These are phyloP conservation scores for Desmophyllum pertusum DNA, from an alignment of 92 coral and sea anemone species.

Conservation along the genomic window DNA sequence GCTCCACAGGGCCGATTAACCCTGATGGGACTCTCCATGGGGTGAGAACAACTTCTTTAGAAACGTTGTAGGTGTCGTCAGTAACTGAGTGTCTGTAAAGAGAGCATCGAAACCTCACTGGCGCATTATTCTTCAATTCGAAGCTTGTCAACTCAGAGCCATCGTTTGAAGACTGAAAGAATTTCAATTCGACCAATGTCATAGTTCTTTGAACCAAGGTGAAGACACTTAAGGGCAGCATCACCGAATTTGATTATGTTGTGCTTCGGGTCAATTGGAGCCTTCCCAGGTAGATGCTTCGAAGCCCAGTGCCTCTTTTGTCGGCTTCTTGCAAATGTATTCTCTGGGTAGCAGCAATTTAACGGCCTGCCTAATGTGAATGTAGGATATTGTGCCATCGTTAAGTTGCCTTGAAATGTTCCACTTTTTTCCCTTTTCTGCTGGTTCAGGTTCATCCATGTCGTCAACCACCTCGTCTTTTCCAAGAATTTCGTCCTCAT, in stretches of 20 bases:
- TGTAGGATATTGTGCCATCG: conserved; percentile 23
- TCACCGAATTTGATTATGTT: conserved; percentile 36
- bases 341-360: conserved; percentile 45
- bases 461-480: not conserved
- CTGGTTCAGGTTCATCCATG: not conserved
- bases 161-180: conserved; percentile 51
- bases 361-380: conserved; percentile 40
- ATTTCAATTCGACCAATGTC: conserved; percentile 51
- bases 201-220: conserved; percentile 16
- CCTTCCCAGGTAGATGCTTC: conserved; percentile 48
- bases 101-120: conserved; percentile 35
- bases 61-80: too few species aligned
- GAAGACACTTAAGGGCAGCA: conserved; percentile 27
- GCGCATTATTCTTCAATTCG: not conserved
- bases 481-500: not conserved
- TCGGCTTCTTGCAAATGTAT: conserved; percentile 32
- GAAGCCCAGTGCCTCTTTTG: conserved; percentile 50
- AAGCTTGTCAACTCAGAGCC: conserved; percentile 49
- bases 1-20: conserved; percentile 23
- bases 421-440: conserved; percentile 31
- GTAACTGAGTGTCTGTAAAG: too few species aligned
- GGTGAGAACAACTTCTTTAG: conserved; percentile 39
- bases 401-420: conserved; percentile 10
- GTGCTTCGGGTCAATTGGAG: conserved; percentile 37
- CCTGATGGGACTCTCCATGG: conserved; percentile 30